These are phyloP conservation scores for Lepus timidus DNA, from an alignment of 2,113 vertebrate genomes.

Conservation along the genomic window DNA sequence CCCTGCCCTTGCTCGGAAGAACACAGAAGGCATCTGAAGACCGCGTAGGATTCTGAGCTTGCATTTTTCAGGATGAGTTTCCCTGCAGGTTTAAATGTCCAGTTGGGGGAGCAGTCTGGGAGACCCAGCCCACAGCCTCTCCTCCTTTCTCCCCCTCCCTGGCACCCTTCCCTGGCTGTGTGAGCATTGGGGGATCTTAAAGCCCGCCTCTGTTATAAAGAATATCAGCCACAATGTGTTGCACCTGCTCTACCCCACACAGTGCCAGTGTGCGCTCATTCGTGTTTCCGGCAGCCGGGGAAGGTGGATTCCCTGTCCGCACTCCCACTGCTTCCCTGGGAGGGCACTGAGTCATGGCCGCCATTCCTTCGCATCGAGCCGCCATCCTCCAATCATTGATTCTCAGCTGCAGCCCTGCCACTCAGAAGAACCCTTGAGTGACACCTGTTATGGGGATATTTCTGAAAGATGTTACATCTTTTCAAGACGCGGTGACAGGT, in stretches of 20 bases:
- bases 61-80: slow-evolving; percentile 39
- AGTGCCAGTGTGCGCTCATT: background rate
- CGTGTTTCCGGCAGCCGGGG: background rate
- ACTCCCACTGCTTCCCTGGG: background rate
- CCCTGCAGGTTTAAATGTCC: slow-evolving; percentile 28
- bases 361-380: background rate
- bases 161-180: background rate
- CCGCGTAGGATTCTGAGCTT: background rate
- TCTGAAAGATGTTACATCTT: slow-evolving; percentile 39
- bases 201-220: background rate
- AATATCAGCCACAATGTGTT: background rate
- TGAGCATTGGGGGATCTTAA: background rate
- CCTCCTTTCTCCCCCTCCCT: background rate
- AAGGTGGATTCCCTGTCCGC: background rate
- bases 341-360: background rate
- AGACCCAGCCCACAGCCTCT: too few relatives aligned
- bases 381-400: background rate
- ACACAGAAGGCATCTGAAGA: background rate
- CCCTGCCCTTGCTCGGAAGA: background rate
- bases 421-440: background rate
- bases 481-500: background rate
- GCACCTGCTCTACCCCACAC: background rate
- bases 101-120: background rate
- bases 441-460: background rate
- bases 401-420: background rate